A percentile compares a stretch with the other conserved stretches of the same genome.
Evolutionary conservation across 2,888 invertebrate genomes (phyloP).

Genomic region (Drosophila hamatofila): DNA sequence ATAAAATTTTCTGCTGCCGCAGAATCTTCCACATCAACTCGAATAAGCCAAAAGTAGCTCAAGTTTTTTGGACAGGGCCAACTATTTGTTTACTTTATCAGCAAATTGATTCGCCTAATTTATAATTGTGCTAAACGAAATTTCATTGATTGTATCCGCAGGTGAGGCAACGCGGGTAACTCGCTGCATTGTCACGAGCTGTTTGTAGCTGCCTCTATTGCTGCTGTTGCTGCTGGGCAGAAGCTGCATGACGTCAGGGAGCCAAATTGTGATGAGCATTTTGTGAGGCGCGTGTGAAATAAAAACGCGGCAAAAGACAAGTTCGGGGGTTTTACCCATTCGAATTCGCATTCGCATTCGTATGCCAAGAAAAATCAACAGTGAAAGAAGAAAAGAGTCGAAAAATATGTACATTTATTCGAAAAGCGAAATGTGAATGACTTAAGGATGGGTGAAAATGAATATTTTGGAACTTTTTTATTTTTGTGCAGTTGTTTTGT

Average conservation of each 20-base stretch:
- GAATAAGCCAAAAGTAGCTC: neutral
- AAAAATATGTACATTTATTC: conserved; percentile 4
- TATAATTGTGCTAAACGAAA: conserved; percentile 62
- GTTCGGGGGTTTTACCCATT: conserved; percentile 51
- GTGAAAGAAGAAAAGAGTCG: conserved; percentile 3
- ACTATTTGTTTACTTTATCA: conserved; percentile 31
- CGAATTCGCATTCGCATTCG: conserved; percentile 1
- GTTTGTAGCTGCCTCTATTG: neutral
- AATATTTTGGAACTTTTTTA: conserved; percentile 16
- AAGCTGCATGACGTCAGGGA: conserved; percentile 60
- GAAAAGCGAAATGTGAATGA: conserved; percentile 56
- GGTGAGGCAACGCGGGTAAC: conserved; percentile 23
- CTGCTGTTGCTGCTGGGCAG: conserved; percentile 1
- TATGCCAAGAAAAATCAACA: conserved; percentile 48
- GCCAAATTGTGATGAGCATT: conserved; percentile 25
- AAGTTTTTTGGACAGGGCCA: conserved; percentile 11
- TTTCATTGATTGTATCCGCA: conserved; percentile 46
- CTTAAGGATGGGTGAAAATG: conserved; percentile 34
- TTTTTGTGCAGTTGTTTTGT: conserved; percentile 41
- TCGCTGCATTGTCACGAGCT: conserved; percentile 57
- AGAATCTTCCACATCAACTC: neutral
- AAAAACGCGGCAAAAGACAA: conserved; percentile 26
- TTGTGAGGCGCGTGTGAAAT: conserved; percentile 42
- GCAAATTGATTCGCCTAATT: conserved; percentile 58
- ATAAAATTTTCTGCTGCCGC: neutral